Base-by-base conservation (phyloP, 2,888 invertebrate genomes). In the Calameuta filiformis region DNA sequence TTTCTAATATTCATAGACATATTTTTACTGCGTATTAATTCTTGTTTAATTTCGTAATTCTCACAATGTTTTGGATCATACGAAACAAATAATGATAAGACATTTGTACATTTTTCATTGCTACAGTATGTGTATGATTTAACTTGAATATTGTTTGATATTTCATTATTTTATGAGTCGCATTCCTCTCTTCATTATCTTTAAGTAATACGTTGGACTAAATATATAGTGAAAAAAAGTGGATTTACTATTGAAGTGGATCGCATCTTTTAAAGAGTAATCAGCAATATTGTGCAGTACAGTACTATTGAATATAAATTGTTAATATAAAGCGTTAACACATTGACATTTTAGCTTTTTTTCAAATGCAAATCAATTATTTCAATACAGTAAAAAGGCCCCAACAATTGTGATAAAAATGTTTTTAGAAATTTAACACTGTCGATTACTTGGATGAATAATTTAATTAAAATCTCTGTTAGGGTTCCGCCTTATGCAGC, bases 101-200 rank as follows among this genome's bases (percentile, higher is more conserved):
- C 75, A 75, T 77, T 77, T 77, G 77, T 77, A 77, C 77, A 77
- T 77, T 77, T 77, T 74, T 75, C 77, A 77, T 75, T 77, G 77
- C 71, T 77, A 75, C 69, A 33, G 69, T 69, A 75, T 69, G 69
- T 69, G 33, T 75, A 75, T 56, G 75, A n/a, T n/a, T 75, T 77
- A 69, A 69, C 69, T 75, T 75, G 75, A 77, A 77, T 77, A 75
- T 69, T 75, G 40, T 75, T 68, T 77, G 69, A 69, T 77, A 23
- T 69, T 35, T 75, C 69, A 75, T 77, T 77, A 75, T 77, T 74
- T 75, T 77, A 56, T 56, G 23, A 56, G 6, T 68, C 68, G 68
- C 35, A 73, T 73, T 73, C 31, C 73, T 68, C 30, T 73, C 40
- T 12, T 75, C 71, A 69, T 40, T 69, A 75, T 69, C 30, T 37